Evolutionary conservation across 2,797 vertebrate species (phyloP).

Genomic region (Toxotes lorentzi): DNA sequence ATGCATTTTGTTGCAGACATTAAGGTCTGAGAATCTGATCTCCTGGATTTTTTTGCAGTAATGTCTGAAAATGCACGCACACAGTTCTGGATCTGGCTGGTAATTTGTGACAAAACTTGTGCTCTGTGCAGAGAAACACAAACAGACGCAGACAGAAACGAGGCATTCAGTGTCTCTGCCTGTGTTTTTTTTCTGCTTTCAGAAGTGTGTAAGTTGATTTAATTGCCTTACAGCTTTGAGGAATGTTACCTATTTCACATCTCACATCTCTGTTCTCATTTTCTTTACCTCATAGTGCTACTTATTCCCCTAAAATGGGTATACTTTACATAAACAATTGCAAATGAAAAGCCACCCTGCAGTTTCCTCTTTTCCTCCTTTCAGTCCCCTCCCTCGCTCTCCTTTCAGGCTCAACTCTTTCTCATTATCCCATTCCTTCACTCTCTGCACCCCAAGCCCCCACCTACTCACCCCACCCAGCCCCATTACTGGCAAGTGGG

Average conservation of each 20-base stretch:
- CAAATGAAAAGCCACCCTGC: slow-evolving; percentile 83
- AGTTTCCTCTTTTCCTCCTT: slow-evolving; percentile 68
- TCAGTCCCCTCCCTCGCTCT: slow-evolving; percentile 53
- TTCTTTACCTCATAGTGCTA: slow-evolving; percentile 72
- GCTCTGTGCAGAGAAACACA: slow-evolving; percentile 13
- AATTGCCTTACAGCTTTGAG: slow-evolving; percentile 55
- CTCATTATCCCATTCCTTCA: slow-evolving; percentile 75
- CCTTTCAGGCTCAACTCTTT: slow-evolving; percentile 64
- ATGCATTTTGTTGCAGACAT: too few relatives aligned
- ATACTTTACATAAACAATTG: slow-evolving; percentile 82
- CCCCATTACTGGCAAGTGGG: slow-evolving; percentile 74
- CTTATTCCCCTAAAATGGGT: slow-evolving; percentile 67
- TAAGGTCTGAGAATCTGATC: too few relatives aligned
- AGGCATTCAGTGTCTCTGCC: slow-evolving; percentile 4
- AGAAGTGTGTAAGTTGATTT: slow-evolving; percentile 54
- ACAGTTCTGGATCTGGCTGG: too few relatives aligned
- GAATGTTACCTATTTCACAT: slow-evolving; percentile 52
- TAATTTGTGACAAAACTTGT: too few relatives aligned
- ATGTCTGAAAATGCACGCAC: too few relatives aligned
- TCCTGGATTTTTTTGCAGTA: too few relatives aligned
- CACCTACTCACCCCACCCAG: slow-evolving; percentile 18
- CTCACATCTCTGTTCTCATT: slow-evolving; percentile 61
- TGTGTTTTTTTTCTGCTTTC: slow-evolving; percentile 23
- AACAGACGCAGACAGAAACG: slow-evolving; percentile 11
- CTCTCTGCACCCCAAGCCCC: slow-evolving; percentile 31